Evolutionary conservation across 1,140 invertebrate genomes (phyloP).

Genomic region (Pseudomyrmex sp.): DNA sequence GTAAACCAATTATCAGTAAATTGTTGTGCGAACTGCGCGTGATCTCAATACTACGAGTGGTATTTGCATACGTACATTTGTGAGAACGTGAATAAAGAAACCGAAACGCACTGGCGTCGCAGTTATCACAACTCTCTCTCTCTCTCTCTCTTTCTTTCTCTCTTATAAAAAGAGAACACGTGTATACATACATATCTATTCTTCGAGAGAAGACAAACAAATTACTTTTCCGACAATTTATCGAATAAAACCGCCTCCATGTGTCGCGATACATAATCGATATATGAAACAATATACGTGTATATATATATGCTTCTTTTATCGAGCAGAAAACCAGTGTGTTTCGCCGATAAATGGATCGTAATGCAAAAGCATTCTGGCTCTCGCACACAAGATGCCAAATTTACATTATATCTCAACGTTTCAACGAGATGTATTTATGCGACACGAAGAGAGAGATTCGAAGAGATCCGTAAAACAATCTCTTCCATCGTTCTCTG

Average conservation of each 20-base stretch:
- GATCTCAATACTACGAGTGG: no score
- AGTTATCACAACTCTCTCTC: background rate
- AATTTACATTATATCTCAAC: constrained; percentile 57
- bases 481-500: constrained; percentile 59
- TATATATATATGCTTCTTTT: constrained; percentile 5
- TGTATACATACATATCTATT: background rate
- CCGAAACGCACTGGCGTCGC: background rate
- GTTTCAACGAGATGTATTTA: background rate
- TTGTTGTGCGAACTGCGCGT: background rate
- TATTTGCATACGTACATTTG: background rate
- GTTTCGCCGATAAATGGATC: no score
- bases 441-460: constrained; percentile 66
- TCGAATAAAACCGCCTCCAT: background rate
- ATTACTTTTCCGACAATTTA: background rate
- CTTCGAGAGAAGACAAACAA: background rate
- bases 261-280: background rate
- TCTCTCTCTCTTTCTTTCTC: background rate
- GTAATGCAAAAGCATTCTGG: background rate
- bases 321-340: constrained; percentile 2
- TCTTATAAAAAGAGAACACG: background rate
- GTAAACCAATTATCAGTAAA: background rate
- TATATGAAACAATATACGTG: background rate
- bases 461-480: constrained; percentile 41
- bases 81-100: background rate
- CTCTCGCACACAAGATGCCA: constrained; percentile 36